A percentile compares a stretch with the other conserved stretches of the same genome.
These are phyloP conservation scores for Vimba vimba DNA, from an alignment of 2,113 vertebrate genomes.

Conservation along the genomic window DNA sequence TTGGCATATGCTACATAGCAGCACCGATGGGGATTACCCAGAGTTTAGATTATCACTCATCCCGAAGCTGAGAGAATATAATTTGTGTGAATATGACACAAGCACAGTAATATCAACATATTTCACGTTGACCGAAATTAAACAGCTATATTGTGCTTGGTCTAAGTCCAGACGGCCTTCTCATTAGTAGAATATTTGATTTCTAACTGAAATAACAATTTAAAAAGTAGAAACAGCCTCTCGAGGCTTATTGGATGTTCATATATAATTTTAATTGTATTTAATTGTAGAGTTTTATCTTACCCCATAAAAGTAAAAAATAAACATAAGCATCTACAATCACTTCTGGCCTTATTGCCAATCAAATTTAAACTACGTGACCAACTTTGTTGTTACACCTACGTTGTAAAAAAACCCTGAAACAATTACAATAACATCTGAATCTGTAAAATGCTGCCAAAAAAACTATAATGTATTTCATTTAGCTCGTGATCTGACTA, in stretches of 20 bases:
- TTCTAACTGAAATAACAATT: not conserved
- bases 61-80: constrained; percentile 17
- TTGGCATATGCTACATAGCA: too few relatives aligned
- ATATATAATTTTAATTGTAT: not conserved
- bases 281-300: not conserved
- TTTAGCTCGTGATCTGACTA: constrained; percentile 2
- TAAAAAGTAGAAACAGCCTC: not conserved
- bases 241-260: not conserved
- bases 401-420: not conserved
- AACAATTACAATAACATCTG: not conserved
- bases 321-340: constrained; percentile 6
- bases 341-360: not conserved
- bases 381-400: not conserved
- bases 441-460: not conserved
- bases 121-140: not conserved
- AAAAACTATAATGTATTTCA: not conserved
- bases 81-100: constrained; percentile 35
- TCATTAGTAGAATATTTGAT: not conserved
- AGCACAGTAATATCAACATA: constrained; percentile 1
- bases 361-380: not conserved
- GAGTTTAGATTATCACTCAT: constrained; percentile 24
- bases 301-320: not conserved
- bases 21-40: constrained; percentile 28
- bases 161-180: not conserved
- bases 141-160: not conserved